Percentiles rank a stretch among this genome's conserved stretches.
Evolutionary conservation across 2,888 invertebrate species (phyloP).

Genomic region (Lepidochitona cinerea): DNA sequence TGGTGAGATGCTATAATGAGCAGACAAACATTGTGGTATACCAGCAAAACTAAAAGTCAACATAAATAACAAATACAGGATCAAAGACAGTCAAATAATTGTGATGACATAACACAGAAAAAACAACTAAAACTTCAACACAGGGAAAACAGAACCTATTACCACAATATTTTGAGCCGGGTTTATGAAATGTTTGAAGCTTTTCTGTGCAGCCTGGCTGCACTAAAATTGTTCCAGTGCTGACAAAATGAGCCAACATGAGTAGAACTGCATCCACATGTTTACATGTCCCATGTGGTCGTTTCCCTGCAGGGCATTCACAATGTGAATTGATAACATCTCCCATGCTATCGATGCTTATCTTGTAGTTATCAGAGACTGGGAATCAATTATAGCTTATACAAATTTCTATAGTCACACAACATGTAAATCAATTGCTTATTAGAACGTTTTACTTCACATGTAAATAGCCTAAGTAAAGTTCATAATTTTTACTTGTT

Average conservation of each 20-base stretch:
- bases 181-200: conserved; percentile 23
- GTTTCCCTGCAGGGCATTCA: conserved; percentile 26
- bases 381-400: background rate
- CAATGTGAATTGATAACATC: background rate
- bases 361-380: background rate
- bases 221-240: conserved; percentile 10
- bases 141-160: background rate
- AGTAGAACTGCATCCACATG: conserved; percentile 25
- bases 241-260: conserved; percentile 11
- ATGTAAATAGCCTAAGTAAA: no score
- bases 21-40: no score
- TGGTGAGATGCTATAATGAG: background rate
- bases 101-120: background rate
- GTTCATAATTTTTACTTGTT: background rate
- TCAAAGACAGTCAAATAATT: background rate
- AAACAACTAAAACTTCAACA: background rate
- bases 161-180: conserved; percentile 11
- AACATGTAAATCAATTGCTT: no score
- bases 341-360: background rate
- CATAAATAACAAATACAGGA: background rate
- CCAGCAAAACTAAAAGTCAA: no score
- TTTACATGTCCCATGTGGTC: conserved; percentile 27
- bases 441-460: no score
- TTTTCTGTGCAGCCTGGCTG: conserved; percentile 23
- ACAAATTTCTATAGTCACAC: background rate